A percentile compares a stretch with the other conserved stretches of the same genome.
These are phyloP conservation scores for Halocynthia roretzi DNA, from an alignment of 23 tunicate species.

Conservation along the genomic window DNA sequence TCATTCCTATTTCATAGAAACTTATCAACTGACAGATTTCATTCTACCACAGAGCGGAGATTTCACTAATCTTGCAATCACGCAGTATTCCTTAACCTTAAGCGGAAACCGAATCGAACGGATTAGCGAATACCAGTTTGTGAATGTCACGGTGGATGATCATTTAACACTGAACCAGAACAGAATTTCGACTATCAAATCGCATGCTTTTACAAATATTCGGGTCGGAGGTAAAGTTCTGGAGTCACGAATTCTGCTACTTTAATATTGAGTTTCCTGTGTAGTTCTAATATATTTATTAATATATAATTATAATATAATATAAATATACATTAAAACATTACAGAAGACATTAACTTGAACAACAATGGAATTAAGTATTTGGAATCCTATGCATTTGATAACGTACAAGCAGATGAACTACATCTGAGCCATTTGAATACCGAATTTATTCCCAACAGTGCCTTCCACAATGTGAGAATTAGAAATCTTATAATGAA, in stretches of 20 bases:
- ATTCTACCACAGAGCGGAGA: conserved; percentile 9
- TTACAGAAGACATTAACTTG: conserved; percentile 15
- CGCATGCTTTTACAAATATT: conserved; percentile 14
- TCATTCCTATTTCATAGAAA: too few species aligned
- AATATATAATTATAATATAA: not conserved
- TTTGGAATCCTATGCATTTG: conserved; percentile 17
- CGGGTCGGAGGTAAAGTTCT: not conserved
- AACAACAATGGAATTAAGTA: conserved; percentile 13
- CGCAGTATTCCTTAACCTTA: conserved; percentile 12
- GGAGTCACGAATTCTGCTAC: too few species aligned
- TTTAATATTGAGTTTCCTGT: too few species aligned
- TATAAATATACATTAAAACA: not conserved
- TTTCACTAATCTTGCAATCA: not conserved
- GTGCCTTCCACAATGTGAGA: conserved; percentile 10
- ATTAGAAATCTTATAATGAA: conserved; percentile 14
- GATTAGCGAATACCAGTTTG: conserved; percentile 7
- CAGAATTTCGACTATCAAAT: conserved; percentile 17
- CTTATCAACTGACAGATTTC: not conserved
- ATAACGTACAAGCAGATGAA: conserved; percentile 19
- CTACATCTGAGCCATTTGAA: conserved; percentile 3
- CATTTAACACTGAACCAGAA: conserved; percentile 12
- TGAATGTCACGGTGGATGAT: not conserved
- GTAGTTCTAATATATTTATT: too few species aligned
- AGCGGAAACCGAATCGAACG: conserved; percentile 22
- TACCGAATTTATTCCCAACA: not conserved